phyloP scores from a whole-genome alignment of 2,113 vertebrate species.

The Cyprinodon tularosa region DNA sequence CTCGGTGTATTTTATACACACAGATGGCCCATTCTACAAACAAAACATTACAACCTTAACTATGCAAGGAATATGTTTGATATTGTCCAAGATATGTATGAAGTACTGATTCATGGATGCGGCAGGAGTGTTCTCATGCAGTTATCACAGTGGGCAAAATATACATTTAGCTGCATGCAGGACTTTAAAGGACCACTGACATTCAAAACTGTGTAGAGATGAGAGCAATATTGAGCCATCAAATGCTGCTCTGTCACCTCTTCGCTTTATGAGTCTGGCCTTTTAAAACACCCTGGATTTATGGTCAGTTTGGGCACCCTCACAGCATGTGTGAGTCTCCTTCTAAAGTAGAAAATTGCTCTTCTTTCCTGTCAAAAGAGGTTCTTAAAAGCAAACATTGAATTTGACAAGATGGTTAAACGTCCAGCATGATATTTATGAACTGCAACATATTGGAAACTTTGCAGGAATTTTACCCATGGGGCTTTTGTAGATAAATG shows the following conservation, averaged over 20 bases:
- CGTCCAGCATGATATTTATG: background rate
- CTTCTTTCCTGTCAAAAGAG: conserved; percentile 33
- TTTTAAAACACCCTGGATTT: conserved; percentile 72
- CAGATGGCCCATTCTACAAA: conserved; percentile 21
- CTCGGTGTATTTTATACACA: conserved; percentile 37
- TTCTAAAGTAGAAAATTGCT: conserved; percentile 26
- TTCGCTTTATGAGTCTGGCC: conserved; percentile 69
- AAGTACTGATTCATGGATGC: conserved; percentile 21
- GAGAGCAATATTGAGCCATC: conserved; percentile 61
- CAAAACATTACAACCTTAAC: conserved; percentile 42
- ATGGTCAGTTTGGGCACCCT: conserved; percentile 63
- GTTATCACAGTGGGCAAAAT: conserved; percentile 12
- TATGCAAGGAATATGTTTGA: conserved; percentile 3
- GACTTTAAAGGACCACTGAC: background rate
- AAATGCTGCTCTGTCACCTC: conserved; percentile 63
- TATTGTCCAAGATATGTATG: conserved; percentile 18
- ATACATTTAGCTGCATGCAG: background rate
- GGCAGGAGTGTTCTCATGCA: conserved; percentile 38
- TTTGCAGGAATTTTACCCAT: background rate
- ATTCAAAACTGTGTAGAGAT: conserved; percentile 20
- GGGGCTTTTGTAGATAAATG: no score
- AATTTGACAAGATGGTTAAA: conserved; percentile 26
- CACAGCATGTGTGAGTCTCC: conserved; percentile 32
- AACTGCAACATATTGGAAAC: background rate
- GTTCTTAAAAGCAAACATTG: conserved; percentile 37